Base-by-base conservation (phyloP, 2,113 vertebrate genomes). In the Grallaria varia region DNA sequence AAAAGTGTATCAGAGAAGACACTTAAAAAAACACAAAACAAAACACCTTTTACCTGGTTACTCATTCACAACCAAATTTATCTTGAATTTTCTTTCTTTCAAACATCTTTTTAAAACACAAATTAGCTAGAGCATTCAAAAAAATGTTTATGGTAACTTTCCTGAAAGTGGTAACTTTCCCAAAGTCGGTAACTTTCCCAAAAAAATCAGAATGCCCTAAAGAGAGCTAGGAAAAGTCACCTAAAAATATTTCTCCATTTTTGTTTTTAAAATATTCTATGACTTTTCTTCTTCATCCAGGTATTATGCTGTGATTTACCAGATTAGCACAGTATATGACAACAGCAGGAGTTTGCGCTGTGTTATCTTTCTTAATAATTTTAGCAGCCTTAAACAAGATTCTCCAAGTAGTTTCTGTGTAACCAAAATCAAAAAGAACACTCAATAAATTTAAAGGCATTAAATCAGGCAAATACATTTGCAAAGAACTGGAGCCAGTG, bases 401-500 rank as follows among this genome's bases (percentile, higher is more conserved):
- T 93, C 17, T 90, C n/a, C n/a, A 80, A 89, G 40, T 13, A 64
- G 9, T 23, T 3, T 50, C 16, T 74, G 18, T 40, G 66, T 60
- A 90, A n/a, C 14, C 3, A 35, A 40, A 50, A 47, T 47, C 37
- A 60, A 82, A 63, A 62, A 60, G 58, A 94, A 33, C 24, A 71
- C 44, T 95, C 58, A 1, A 80, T 93, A 92, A 78, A 94, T 94
- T 95, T 96, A 56, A 93, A 89, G 52, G 66, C 92, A 94, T 93
- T 97, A 90, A 93, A 97, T 96, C 92, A 91, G 56, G 72, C 45
- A 97, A 96, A 98, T 92, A 60, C 69, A 86, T 97, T 97, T 96
- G 84, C 84, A 78, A 91, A 96, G 76, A 72, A 35, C 24, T 58
- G 71, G 73, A 97, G 95, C 95, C 97, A 96, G 95, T 93, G 62